Evolutionary conservation across 2,113 vertebrate genomes (phyloP).

Genomic region (Gopherus flavomarginatus): DNA sequence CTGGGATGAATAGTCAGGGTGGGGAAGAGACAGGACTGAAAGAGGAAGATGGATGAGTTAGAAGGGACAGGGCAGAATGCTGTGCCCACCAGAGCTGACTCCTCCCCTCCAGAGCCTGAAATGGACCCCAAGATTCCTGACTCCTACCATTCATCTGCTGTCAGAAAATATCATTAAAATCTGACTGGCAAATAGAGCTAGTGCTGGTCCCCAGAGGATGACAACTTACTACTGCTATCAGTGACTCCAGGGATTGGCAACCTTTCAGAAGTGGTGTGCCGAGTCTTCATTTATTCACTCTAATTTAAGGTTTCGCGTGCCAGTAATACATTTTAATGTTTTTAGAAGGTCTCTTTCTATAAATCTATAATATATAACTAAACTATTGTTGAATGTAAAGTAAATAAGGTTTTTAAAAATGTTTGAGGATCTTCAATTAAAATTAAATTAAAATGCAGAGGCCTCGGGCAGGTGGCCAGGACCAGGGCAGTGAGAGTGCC

Average conservation of each 20-base stretch:
- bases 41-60: not conserved
- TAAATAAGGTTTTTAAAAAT: no score
- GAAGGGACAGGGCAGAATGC: not conserved
- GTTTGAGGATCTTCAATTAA: no score
- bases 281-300: no score
- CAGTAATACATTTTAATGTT: no score
- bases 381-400: no score
- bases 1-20: not conserved
- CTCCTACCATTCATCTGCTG: not conserved
- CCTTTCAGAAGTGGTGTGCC: no score
- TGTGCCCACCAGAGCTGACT: not conserved
- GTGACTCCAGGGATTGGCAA: not conserved
- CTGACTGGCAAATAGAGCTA: not conserved
- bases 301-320: no score
- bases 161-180: not conserved
- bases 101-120: not conserved
- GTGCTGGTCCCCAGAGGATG: not conserved
- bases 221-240: not conserved
- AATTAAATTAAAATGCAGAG: no score
- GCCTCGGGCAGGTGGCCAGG: no score
- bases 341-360: no score
- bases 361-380: no score
- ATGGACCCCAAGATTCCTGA: not conserved
- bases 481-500: no score
- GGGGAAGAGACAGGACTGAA: not conserved